Conservation (phyloP, 2,888 invertebrate genomes). For the Pecten maximus region DNA sequence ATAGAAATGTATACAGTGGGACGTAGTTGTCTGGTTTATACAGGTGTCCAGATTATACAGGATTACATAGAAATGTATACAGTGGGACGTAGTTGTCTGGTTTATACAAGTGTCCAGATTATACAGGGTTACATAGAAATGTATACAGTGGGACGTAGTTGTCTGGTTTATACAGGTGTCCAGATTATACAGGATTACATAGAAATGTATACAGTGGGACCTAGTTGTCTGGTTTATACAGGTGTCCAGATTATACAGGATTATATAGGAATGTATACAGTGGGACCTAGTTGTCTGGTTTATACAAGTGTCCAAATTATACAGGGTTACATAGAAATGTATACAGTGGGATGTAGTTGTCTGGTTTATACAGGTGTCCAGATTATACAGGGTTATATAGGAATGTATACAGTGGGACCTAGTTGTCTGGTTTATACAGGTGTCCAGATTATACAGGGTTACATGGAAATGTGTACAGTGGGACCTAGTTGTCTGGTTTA, state of each 20-base stretch:
- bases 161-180: constrained; percentile 23
- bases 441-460: not conserved
- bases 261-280: not conserved
- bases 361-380: constrained; percentile 27
- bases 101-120: constrained; percentile 16
- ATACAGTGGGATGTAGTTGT: not conserved
- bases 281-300: constrained; percentile 21
- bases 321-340: constrained; percentile 8
- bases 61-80: not conserved
- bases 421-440: constrained; percentile 17
- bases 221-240: constrained; percentile 27
- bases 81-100: not conserved
- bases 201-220: constrained; percentile 7
- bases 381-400: constrained; percentile 19
- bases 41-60: constrained; percentile 27
- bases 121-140: constrained; percentile 16
- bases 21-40: not conserved
- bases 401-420: constrained; percentile 2
- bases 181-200: constrained; percentile 23
- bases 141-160: too few relatives aligned
- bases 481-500: too few relatives aligned
- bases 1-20: too few relatives aligned
- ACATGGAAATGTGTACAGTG: too few relatives aligned
- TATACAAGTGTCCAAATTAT: constrained; percentile 13
- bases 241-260: constrained; percentile 23